Evolutionary conservation across 2,797 vertebrate species (phyloP).

Genomic region (Chelidonichthys spinosus): DNA sequence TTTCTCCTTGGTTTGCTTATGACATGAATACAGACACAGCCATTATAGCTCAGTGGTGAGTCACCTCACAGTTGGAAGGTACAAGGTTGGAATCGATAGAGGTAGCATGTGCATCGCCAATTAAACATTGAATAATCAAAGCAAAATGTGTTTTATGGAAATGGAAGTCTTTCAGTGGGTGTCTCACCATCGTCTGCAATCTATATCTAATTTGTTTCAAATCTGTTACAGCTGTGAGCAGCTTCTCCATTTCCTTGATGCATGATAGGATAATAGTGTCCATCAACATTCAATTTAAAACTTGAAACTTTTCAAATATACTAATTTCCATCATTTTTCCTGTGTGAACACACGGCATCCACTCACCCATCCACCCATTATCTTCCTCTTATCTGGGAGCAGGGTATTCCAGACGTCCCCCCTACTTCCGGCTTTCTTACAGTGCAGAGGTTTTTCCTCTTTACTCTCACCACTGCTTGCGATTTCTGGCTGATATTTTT

Average conservation of each 20-base stretch:
- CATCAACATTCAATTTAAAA: neutral
- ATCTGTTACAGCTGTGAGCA: neutral
- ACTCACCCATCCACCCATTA: no score
- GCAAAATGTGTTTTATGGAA: neutral
- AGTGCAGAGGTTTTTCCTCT: no score
- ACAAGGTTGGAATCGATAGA: neutral
- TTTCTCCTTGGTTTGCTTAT: conserved; percentile 14
- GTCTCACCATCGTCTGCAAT: neutral
- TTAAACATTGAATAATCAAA: neutral
- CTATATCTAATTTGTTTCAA: neutral
- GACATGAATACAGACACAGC: neutral
- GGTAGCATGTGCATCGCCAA: no score
- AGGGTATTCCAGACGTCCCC: no score
- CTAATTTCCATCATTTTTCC: neutral
- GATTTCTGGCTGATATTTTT: no score
- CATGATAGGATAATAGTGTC: neutral
- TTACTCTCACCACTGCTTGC: no score
- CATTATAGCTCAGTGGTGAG: neutral
- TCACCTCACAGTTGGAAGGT: neutral
- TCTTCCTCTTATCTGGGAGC: no score
- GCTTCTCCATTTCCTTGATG: neutral
- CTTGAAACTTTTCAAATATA: neutral
- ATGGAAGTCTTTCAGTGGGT: neutral
- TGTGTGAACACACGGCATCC: neutral
- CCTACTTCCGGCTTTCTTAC: no score